phyloP scores from a whole-genome alignment of 2,113 vertebrate species.

The Pionites leucogaster region DNA sequence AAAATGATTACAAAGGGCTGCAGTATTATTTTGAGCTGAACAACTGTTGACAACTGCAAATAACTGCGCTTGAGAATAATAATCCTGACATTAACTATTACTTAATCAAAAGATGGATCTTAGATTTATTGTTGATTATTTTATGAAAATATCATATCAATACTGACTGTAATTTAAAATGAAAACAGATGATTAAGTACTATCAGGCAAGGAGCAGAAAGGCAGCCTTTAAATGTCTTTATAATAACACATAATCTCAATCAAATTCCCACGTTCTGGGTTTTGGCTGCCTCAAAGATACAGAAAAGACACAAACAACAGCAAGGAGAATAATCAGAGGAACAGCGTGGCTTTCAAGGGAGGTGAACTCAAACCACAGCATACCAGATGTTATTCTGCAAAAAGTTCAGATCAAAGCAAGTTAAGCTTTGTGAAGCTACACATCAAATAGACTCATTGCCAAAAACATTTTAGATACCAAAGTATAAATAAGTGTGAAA shows the following conservation, averaged over 20 bases:
- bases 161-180: not conserved
- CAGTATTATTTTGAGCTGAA: not conserved
- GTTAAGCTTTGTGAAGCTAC: not conserved
- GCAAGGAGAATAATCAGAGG: not conserved
- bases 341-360: not conserved
- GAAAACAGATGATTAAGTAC: not conserved
- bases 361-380: not conserved
- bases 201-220: not conserved
- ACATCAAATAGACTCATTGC: not conserved
- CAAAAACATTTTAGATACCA: not conserved
- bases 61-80: not conserved
- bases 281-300: not conserved
- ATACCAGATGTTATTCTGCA: not conserved
- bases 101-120: not conserved
- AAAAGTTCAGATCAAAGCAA: not conserved
- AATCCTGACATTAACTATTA: not conserved
- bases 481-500: not conserved
- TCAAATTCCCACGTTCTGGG: accelerated
- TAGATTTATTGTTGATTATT: not conserved
- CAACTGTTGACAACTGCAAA: not conserved
- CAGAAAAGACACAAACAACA: not conserved
- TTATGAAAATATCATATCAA: not conserved
- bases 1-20: not conserved
- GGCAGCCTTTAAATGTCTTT: not conserved
- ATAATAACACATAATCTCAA: not conserved